phyloP scores from a whole-genome alignment of 2,797 vertebrate species.

The Mionectes olivaceus region DNA sequence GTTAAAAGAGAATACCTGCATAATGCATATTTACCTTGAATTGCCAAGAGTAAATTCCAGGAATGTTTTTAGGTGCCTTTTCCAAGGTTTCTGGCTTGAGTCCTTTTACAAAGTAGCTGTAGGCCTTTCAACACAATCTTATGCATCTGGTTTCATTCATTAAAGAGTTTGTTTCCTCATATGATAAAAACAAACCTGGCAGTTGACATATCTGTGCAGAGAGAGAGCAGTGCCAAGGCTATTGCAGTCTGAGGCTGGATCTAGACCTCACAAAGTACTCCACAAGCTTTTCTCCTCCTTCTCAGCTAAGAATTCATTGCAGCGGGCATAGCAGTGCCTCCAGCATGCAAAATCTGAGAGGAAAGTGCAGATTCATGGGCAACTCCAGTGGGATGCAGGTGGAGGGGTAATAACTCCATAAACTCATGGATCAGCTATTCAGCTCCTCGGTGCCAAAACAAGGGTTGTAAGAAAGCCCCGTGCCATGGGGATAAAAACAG shows the following conservation, averaged over 20 bases:
- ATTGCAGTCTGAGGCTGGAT: neutral
- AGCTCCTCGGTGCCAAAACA: neutral
- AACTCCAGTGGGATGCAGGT: neutral
- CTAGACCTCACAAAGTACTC: neutral
- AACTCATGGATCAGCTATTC: neutral
- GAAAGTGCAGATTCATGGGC: neutral
- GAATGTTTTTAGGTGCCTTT: neutral
- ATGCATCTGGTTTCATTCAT: constrained; percentile 17
- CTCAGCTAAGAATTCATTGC: neutral
- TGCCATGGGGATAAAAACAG: neutral
- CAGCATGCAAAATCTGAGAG: neutral
- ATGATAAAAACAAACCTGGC: neutral
- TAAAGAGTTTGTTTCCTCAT: neutral
- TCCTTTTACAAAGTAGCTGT: neutral
- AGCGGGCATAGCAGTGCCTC: neutral
- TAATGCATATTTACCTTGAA: neutral
- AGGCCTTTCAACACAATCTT: neutral
- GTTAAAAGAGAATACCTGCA: constrained; percentile 21
- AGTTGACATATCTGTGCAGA: neutral
- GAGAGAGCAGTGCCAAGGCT: neutral
- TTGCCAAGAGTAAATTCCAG: constrained; percentile 47
- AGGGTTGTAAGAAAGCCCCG: neutral
- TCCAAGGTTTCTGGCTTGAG: neutral
- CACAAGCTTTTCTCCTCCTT: neutral
- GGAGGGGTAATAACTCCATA: neutral